Base-by-base conservation (phyloP, 2,888 invertebrate species). In the Volucella bombylans region DNA sequence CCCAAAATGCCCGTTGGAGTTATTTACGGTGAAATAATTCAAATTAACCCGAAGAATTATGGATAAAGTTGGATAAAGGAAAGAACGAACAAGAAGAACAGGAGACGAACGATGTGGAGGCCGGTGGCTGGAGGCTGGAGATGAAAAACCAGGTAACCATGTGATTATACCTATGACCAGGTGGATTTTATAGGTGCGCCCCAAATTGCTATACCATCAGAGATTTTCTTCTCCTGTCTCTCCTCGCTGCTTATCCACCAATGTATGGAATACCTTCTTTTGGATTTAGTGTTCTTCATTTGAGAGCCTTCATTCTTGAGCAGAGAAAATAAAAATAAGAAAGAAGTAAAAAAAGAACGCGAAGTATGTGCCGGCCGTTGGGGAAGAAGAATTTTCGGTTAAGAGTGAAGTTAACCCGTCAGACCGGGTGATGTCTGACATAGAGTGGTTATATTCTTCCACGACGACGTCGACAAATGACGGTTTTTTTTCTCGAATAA, bases 1-100 rank as follows among this genome's bases (percentile, higher is more conserved):
- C 31, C 69, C 62, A 59, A 72, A 80, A 78, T 82, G 86, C 80
- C 86, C 88, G 86, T 89, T 89, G 89, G 87, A 88, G 87, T 90
- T 90, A 90, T 90, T 90, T 90, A 90, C 90, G 90, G 87, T 87
- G 88, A 89, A 89, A 90, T 89, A 90, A 90, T 90, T 90, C 89
- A 90, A 90, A 90, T 90, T 89, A 90, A 90, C 88, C 87, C 81
- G 49, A 82, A 82, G 82, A 82, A 73, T 82, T 82, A 82, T 82
- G 82, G 82, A 73, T 57, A 54, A 82, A 68, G 73, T 6, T 31
- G 31, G 31, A 31, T 31, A 31, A 31, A 31, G 31, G 31, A 31
- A 68, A 73, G 62, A 78, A 72, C 59, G 55, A 45, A 64, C 41
- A 50, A 65, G 57, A 39, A 41, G 45, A 68, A 52, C 15, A 47